Evolutionary conservation across 37 sponge, comb jelly and placozoan species (phyloP).

Genomic region (Theonella swinhoei): DNA sequence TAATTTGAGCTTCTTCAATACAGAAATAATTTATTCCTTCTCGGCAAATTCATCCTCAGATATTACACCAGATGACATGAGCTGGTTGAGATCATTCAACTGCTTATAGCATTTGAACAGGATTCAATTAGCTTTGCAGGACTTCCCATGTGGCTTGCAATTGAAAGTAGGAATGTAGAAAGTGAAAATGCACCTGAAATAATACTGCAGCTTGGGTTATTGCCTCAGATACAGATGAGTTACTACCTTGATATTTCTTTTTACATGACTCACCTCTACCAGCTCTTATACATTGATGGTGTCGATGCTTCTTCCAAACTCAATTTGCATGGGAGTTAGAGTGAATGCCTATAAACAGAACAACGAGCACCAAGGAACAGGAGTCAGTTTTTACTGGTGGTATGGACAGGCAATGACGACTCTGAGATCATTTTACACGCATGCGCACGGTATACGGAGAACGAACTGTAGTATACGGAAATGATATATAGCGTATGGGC

Average conservation of each 20-base stretch:
- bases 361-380: background rate
- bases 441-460: too few species aligned
- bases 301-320: background rate
- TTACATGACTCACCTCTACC: background rate
- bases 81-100: conserved; percentile 6
- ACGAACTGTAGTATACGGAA: too few species aligned
- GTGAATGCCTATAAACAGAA: background rate
- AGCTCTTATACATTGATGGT: conserved; percentile 9
- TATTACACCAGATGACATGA: background rate
- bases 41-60: background rate
- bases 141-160: background rate
- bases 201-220: background rate
- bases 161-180: background rate
- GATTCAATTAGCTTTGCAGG: conserved; percentile 11
- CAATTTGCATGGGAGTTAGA: background rate
- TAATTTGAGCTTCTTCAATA: background rate
- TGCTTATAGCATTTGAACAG: conserved; percentile 19
- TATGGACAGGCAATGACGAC: background rate
- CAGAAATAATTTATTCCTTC: background rate
- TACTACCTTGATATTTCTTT: background rate
- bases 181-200: background rate
- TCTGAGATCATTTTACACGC: background rate
- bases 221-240: background rate
- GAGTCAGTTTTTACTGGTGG: background rate
- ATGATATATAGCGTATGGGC: too few species aligned